These are phyloP conservation scores for Drosophila lacteicornis DNA, from an alignment of 1,140 invertebrate species.

Conservation along the genomic window DNA sequence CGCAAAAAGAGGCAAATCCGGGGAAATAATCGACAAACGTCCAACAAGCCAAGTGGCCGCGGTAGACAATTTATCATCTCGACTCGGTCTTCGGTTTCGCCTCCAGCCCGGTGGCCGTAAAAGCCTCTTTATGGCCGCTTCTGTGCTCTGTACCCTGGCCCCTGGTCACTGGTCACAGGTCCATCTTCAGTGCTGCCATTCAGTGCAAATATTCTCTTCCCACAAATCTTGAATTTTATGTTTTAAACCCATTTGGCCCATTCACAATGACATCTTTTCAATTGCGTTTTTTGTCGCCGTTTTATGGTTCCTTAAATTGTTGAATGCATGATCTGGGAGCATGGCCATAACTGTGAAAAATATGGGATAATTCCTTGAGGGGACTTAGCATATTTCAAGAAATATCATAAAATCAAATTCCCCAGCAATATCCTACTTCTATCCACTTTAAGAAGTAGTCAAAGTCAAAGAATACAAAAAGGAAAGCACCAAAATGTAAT, in stretches of 20 bases:
- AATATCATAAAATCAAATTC: neutral
- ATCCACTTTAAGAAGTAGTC: no score
- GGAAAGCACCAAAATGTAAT: no score
- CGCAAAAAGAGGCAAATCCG: constrained; percentile 13
- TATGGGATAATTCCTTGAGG: neutral
- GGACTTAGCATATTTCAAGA: neutral
- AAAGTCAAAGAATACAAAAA: no score
- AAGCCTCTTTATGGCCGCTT: constrained; percentile 75
- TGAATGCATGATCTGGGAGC: constrained; percentile 3
- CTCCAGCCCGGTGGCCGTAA: constrained; percentile 65
- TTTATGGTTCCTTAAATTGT: constrained; percentile 19
- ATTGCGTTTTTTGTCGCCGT: constrained; percentile 16
- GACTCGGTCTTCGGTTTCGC: constrained; percentile 50
- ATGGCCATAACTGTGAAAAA: neutral
- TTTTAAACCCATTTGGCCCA: constrained; percentile 5
- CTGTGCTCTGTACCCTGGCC: constrained; percentile 45
- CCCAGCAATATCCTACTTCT: neutral
- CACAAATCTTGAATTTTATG: constrained; percentile 56
- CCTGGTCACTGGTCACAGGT: constrained; percentile 26
- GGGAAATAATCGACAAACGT: constrained; percentile 61
- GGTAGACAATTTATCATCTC: constrained; percentile 72
- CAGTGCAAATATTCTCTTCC: no score
- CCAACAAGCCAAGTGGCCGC: constrained; percentile 59
- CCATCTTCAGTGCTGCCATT: constrained; percentile 2
- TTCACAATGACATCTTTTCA: constrained; percentile 23